Evolutionary conservation across 2,113 vertebrate species (phyloP).

Genomic region (Indicator maculatus): DNA sequence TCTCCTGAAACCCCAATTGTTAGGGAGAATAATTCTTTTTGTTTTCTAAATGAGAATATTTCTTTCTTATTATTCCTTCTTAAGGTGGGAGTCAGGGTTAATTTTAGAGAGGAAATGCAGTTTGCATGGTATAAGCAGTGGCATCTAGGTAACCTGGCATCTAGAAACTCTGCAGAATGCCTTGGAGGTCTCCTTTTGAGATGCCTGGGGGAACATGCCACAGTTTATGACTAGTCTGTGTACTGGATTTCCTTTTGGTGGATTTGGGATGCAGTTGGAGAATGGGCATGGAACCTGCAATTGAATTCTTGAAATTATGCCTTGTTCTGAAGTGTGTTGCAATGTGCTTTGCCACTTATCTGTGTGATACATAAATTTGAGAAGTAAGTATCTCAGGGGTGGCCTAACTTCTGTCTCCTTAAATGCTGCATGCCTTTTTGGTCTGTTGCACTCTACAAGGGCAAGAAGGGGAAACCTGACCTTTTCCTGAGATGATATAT

Average conservation of each 20-base stretch:
- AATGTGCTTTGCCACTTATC: not conserved
- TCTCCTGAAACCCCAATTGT: not conserved
- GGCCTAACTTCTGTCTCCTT: not conserved
- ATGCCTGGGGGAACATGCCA: not conserved
- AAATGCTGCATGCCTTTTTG: not conserved
- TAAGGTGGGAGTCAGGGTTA: not conserved
- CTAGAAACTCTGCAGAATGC: not conserved
- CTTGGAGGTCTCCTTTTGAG: not conserved
- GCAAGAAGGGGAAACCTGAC: not conserved
- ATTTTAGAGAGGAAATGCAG: not conserved
- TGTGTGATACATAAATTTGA: not conserved
- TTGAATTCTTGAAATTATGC: not conserved
- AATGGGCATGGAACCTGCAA: not conserved
- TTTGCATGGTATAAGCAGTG: not conserved
- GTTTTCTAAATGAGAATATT: not conserved
- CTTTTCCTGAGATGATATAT: not conserved
- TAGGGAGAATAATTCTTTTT: not conserved
- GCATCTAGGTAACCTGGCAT: not conserved
- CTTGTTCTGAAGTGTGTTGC: not conserved
- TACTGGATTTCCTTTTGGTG: not conserved
- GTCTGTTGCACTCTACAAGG: not conserved
- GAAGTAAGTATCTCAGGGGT: not conserved
- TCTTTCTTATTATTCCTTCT: not conserved
- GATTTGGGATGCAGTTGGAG: not conserved
- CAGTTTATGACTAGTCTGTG: not conserved